phyloP scores from a whole-genome alignment of 2,888 invertebrate genomes.

The Troides aeacus region DNA sequence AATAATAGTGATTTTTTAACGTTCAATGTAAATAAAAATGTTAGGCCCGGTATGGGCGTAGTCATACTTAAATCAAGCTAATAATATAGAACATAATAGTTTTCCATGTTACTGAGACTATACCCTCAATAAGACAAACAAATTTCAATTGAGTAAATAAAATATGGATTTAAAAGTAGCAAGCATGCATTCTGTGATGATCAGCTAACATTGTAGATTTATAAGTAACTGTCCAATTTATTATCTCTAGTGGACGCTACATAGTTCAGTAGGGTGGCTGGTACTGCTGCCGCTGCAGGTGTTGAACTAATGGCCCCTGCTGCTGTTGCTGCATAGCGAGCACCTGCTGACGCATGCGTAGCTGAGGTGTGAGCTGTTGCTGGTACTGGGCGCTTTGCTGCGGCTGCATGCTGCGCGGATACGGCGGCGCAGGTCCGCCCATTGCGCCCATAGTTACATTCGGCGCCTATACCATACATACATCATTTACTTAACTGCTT shows the following conservation, averaged over 20 bases:
- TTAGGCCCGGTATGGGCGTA: neutral
- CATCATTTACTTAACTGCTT: neutral
- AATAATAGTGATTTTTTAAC: neutral
- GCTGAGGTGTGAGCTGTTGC: slow-evolving; percentile 76
- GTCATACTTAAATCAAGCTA: neutral
- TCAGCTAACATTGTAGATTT: neutral
- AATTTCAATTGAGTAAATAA: too few species aligned
- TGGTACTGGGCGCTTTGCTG: slow-evolving; percentile 83
- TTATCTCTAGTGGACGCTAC: neutral
- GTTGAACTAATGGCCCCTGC: slow-evolving; percentile 78
- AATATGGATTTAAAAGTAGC: too few species aligned
- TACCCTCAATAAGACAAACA: too few species aligned
- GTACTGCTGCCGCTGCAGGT: slow-evolving; percentile 71
- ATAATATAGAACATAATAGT: neutral
- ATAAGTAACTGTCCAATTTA: neutral
- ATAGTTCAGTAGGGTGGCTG: slow-evolving; percentile 62
- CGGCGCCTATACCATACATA: slow-evolving; percentile 80
- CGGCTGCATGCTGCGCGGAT: slow-evolving; percentile 81
- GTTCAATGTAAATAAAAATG: neutral
- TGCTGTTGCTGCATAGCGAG: slow-evolving; percentile 82
- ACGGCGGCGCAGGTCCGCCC: slow-evolving; percentile 89
- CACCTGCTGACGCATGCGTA: slow-evolving; percentile 85
- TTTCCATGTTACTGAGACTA: too few species aligned
- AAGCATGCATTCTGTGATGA: too few species aligned
- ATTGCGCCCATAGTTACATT: slow-evolving; percentile 92